phyloP scores from a whole-genome alignment of 2,888 invertebrate genomes.

The Onthophagus sagittarius region DNA sequence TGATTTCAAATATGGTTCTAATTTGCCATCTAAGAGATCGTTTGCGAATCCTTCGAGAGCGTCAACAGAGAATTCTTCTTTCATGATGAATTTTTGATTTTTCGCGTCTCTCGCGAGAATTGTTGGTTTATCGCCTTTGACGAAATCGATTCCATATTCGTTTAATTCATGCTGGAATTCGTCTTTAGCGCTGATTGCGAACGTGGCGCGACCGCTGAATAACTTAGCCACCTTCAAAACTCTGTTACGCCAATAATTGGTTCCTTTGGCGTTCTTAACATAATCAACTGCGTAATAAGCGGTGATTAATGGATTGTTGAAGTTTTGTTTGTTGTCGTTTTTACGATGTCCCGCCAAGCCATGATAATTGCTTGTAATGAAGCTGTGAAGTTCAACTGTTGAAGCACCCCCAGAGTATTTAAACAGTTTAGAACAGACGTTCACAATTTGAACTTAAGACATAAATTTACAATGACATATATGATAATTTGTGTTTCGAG shows the following conservation, averaged over 20 bases:
- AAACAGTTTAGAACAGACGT: too few relatives aligned
- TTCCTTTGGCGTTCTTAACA: conserved; percentile 93
- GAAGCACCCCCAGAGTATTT: conserved; percentile 71
- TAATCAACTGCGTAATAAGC: conserved; percentile 96
- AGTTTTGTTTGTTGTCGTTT: conserved; percentile 78
- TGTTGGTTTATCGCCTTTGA: conserved; percentile 84
- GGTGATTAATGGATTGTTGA: conserved; percentile 83
- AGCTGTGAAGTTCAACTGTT: conserved; percentile 68
- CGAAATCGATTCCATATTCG: conserved; percentile 88
- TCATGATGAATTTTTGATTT: conserved; percentile 86
- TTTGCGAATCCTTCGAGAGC: conserved; percentile 79
- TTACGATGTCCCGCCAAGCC: conserved; percentile 91
- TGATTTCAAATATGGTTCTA: conserved; percentile 93
- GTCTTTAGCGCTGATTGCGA: conserved; percentile 89
- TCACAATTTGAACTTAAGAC: too few relatives aligned
- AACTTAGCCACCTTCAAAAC: conserved; percentile 85
- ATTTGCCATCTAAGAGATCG: conserved; percentile 72
- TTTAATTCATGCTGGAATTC: conserved; percentile 93
- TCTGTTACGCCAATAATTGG: conserved; percentile 98
- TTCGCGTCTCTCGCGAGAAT: conserved; percentile 78
- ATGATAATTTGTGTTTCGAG: too few relatives aligned
- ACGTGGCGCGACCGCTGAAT: conserved; percentile 63
- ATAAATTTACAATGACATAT: too few relatives aligned
- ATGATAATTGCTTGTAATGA: conserved; percentile 79
- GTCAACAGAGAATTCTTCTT: conserved; percentile 86